Base-by-base conservation (phyloP, 1,140 invertebrate genomes). In the Periplaneta americana region DNA sequence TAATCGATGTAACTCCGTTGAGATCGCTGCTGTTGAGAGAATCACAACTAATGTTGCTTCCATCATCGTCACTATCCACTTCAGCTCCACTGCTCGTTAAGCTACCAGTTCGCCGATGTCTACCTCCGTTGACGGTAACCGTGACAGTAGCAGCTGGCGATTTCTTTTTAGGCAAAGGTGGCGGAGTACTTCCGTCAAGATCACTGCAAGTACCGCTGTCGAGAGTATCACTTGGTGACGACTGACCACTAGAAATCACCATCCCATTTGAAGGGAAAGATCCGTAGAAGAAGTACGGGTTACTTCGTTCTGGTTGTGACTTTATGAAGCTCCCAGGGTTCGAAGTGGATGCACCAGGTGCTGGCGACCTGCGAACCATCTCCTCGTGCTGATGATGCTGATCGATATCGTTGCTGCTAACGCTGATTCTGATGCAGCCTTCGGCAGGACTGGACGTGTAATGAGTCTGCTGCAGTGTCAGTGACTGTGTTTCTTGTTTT, bases 171-270 rank as follows among this genome's bases (percentile, higher is more conserved):
- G 91, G 92, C 36, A 93, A 85, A n/a, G 92, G 92, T 36, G 93
- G 93, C 66, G 93, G 93, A 15, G 93, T 94, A 66, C 82, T 82
- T 2, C 92, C 91, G 84, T 96, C 95, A 79, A 95, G 87, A 85
- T 96, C 95, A 85, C 94, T 95, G 87, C 95, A 95, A 13, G 94
- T 95, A 28, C 95, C 95, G 80, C 94, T 96, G 88, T 96, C 95
- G 82, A 95, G 84, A 0, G 94, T 95, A 82, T 95, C 94, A 84
- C 91, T 92, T 0, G 94, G 94, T 37, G 94, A 95, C 81, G 93
- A 94, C 84, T 96, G 94, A 0, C 94, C 94, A 85, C 93, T 94
- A 9, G 84, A 78, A 22, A 77, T 39, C 32, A 83, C 48, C 74
- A 75, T 31, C n/a, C 75, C 80, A 17, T 77, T 76, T 57, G 90